Evolutionary conservation across 1,140 invertebrate species (phyloP).

Genomic region (Dendroctonus ponderosae): DNA sequence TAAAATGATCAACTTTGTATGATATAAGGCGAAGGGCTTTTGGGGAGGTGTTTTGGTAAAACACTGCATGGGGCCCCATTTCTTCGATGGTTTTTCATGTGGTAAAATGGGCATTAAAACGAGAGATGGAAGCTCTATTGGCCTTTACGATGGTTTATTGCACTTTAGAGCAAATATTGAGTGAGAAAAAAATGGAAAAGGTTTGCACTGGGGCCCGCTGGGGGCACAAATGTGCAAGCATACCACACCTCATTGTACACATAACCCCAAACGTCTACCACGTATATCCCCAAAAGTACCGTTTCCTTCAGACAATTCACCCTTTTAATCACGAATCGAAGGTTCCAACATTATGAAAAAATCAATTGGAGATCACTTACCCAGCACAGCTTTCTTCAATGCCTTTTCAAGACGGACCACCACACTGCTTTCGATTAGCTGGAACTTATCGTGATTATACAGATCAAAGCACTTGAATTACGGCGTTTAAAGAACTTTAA

Average conservation of each 20-base stretch:
- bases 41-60: too few relatives aligned
- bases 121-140: too few relatives aligned
- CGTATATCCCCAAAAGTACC: slow-evolving; percentile 23
- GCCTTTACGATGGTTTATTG: too few relatives aligned
- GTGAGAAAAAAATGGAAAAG: slow-evolving; percentile 12
- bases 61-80: too few relatives aligned
- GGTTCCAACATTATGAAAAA: neutral
- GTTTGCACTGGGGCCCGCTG: neutral
- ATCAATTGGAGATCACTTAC: slow-evolving; percentile 17
- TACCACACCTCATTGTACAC: slow-evolving; percentile 30
- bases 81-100: too few relatives aligned
- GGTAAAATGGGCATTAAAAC: too few relatives aligned
- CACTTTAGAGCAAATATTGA: too few relatives aligned
- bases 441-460: slow-evolving; percentile 6
- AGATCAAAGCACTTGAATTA: slow-evolving; percentile 11
- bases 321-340: neutral
- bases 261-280: slow-evolving; percentile 27
- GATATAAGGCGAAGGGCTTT: too few relatives aligned
- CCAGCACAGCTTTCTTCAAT: slow-evolving; percentile 6
- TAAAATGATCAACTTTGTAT: too few relatives aligned
- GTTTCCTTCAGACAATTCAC: neutral
- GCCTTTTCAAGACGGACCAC: slow-evolving; percentile 4
- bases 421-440: slow-evolving; percentile 20
- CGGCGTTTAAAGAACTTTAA: neutral
- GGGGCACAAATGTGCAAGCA: slow-evolving; percentile 8